A percentile compares a stretch with the other conserved stretches of the same genome.
Conservation (phyloP, 2,888 invertebrate genomes). For the Terebella lapidaria region DNA sequence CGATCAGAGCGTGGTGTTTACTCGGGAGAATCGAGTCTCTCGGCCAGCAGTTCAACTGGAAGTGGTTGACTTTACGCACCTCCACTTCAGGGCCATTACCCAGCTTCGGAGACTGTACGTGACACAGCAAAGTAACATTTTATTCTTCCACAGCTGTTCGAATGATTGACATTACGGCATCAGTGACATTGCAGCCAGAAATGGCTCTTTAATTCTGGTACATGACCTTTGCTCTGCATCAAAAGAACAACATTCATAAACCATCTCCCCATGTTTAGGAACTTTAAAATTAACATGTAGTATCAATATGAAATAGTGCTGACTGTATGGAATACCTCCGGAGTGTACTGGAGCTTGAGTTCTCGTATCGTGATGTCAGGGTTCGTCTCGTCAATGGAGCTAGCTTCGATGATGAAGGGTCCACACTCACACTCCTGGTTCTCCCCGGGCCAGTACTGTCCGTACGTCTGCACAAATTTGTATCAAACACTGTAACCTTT, state of each 20-base stretch:
- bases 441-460: conserved; percentile 28
- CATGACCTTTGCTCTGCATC: too few species aligned
- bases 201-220: too few species aligned
- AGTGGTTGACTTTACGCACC: conserved; percentile 19
- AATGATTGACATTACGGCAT: neutral
- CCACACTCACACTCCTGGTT: conserved; percentile 27
- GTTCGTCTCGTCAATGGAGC: conserved; percentile 17
- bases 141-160: neutral
- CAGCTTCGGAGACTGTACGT: neutral
- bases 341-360: conserved; percentile 19
- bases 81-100: neutral
- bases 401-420: conserved; percentile 26
- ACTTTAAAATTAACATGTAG: too few species aligned
- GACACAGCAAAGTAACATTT: too few species aligned
- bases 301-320: too few species aligned
- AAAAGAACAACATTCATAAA: too few species aligned
- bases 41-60: conserved; percentile 25
- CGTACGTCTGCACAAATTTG: conserved; percentile 21
- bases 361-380: conserved; percentile 22
- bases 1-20: conserved; percentile 15
- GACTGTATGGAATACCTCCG: too few species aligned
- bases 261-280: too few species aligned
- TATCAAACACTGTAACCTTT: too few species aligned
- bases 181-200: neutral
- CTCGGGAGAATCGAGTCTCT: conserved; percentile 8